These are phyloP conservation scores for Psittacula cyanocephala DNA, from an alignment of 2,113 vertebrate genomes.

Conservation along the genomic window DNA sequence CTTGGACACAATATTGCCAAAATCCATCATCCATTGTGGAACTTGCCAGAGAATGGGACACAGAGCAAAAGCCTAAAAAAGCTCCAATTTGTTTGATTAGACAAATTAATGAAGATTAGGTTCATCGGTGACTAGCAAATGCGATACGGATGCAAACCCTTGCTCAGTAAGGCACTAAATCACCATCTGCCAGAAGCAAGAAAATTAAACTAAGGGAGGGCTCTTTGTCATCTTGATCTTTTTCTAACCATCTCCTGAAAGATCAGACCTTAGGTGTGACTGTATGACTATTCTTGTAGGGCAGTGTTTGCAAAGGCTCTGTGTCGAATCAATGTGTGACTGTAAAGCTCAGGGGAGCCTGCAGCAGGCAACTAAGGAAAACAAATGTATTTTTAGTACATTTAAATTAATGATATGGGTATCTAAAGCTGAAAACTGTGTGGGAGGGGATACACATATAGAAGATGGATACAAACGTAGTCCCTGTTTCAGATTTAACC, in stretches of 20 bases:
- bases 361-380: not conserved
- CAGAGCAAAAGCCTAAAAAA: not conserved
- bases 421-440: not conserved
- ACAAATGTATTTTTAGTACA: not conserved
- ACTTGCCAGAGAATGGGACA: not conserved
- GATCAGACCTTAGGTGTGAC: not conserved
- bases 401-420: not conserved
- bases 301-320: not conserved
- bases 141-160: not conserved
- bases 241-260: not conserved
- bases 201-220: not conserved
- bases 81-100: rapidly evolving
- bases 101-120: not conserved
- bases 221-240: not conserved
- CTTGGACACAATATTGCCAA: not conserved
- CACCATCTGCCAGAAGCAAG: not conserved
- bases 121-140: not conserved
- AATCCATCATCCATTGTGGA: not conserved
- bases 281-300: rapidly evolving
- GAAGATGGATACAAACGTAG: not conserved
- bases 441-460: not conserved
- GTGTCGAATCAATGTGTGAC: not conserved
- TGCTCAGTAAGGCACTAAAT: not conserved
- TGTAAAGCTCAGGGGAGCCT: not conserved
- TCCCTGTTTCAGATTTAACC: not conserved